These are phyloP conservation scores for Biston betularia DNA, from an alignment of 2,888 invertebrate genomes.

Conservation along the genomic window DNA sequence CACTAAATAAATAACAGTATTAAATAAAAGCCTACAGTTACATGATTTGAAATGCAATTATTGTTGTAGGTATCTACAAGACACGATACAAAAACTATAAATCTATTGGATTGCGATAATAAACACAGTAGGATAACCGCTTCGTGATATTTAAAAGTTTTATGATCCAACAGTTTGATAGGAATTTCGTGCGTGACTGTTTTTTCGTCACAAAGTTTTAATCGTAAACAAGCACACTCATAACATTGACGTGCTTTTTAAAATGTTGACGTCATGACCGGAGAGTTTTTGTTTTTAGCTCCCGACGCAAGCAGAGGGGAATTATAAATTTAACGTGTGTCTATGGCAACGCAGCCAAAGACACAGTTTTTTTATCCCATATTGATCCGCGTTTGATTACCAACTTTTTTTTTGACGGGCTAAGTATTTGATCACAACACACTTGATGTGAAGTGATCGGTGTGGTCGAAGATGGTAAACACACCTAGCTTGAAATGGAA, in stretches of 20 bases:
- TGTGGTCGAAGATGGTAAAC: too few species aligned
- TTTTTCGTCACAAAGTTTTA: conserved; percentile 27
- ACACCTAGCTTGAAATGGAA: too few species aligned
- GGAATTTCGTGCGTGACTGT: conserved; percentile 31
- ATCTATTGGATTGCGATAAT: conserved; percentile 27
- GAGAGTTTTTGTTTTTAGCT: neutral
- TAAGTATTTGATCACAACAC: too few species aligned
- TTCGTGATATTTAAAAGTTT: conserved; percentile 32
- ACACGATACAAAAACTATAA: conserved; percentile 17
- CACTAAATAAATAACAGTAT: neutral
- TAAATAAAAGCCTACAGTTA: conserved; percentile 11
- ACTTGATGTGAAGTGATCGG: too few species aligned
- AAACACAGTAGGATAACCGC: conserved; percentile 27
- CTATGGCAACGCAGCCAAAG: too few species aligned
- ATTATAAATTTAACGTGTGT: too few species aligned
- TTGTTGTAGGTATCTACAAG: conserved; percentile 14
- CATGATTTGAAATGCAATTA: conserved; percentile 19
- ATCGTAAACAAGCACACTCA: conserved; percentile 20
- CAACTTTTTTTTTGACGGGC: too few species aligned
- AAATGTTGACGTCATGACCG: neutral
- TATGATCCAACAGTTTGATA: conserved; percentile 27
- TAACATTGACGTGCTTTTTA: conserved; percentile 9
- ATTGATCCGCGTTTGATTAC: too few species aligned
- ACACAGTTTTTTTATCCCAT: too few species aligned
- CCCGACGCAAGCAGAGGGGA: too few species aligned